phyloP scores from a whole-genome alignment of 2,113 vertebrate species.

The Ciconia boyciana region DNA sequence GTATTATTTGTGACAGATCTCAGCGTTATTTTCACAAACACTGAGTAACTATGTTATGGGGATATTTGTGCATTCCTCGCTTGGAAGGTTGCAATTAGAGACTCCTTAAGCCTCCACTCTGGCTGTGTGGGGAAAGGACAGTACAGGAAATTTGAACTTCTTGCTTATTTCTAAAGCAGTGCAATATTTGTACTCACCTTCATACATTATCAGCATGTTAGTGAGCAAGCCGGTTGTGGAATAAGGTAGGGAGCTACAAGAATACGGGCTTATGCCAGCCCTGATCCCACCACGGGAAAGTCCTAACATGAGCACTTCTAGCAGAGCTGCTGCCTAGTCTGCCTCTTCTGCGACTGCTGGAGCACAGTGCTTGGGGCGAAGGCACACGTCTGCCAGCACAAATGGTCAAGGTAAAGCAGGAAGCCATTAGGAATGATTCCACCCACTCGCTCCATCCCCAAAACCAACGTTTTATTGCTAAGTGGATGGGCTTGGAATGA shows the following conservation, averaged over 20 bases:
- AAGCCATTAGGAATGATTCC: not conserved
- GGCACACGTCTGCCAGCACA: not conserved
- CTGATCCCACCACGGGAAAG: not conserved
- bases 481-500: not conserved
- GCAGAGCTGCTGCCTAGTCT: not conserved
- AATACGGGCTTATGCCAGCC: not conserved
- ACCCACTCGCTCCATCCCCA: not conserved
- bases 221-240: not conserved
- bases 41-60: not conserved
- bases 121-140: not conserved
- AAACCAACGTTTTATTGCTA: not conserved
- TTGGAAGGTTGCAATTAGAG: not conserved
- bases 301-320: not conserved
- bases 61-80: not conserved
- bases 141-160: not conserved
- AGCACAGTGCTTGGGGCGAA: accelerated
- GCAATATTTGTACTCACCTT: not conserved
- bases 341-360: not conserved
- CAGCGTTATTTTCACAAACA: not conserved
- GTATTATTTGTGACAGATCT: not conserved
- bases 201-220: not conserved
- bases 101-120: not conserved
- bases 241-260: not conserved
- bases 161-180: not conserved
- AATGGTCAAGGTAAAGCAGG: not conserved